Conservation (phyloP, 2,113 vertebrate species). For the Symphodus melops region DNA sequence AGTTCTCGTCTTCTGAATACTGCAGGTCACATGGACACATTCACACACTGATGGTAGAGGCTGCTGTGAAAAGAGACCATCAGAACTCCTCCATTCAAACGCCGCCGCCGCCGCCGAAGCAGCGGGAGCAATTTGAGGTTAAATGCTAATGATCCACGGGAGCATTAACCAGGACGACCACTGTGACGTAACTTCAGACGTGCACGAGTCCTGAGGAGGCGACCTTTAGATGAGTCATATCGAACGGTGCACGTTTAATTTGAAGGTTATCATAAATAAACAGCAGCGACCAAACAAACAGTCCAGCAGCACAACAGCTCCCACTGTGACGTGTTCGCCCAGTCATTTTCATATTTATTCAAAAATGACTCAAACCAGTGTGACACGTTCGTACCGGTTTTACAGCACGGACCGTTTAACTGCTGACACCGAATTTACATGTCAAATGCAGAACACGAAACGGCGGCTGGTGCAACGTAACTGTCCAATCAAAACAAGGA, state of each 20-base stretch:
- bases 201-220: background rate
- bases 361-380: slow-evolving; percentile 55
- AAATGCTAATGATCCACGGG: too few species aligned
- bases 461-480: background rate
- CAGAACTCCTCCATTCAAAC: too few species aligned
- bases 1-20: too few species aligned
- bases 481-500: slow-evolving; percentile 8
- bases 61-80: too few species aligned
- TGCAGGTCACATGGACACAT: too few species aligned
- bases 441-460: slow-evolving; percentile 39
- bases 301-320: background rate
- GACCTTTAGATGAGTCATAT: background rate
- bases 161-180: too few species aligned
- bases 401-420: slow-evolving; percentile 59
- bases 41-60: too few species aligned
- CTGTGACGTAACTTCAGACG: too few species aligned
- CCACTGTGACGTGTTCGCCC: slow-evolving; percentile 11
- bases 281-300: slow-evolving; percentile 17
- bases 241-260: background rate
- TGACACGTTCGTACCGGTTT: slow-evolving; percentile 35
- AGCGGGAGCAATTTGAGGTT: too few species aligned
- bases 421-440: slow-evolving; percentile 64
- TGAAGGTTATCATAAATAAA: slow-evolving; percentile 18
- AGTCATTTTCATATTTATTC: slow-evolving; percentile 52
- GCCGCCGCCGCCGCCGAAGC: too few species aligned